phyloP scores from a whole-genome alignment of 2,113 vertebrate species.

The Rhinoptilus africanus region DNA sequence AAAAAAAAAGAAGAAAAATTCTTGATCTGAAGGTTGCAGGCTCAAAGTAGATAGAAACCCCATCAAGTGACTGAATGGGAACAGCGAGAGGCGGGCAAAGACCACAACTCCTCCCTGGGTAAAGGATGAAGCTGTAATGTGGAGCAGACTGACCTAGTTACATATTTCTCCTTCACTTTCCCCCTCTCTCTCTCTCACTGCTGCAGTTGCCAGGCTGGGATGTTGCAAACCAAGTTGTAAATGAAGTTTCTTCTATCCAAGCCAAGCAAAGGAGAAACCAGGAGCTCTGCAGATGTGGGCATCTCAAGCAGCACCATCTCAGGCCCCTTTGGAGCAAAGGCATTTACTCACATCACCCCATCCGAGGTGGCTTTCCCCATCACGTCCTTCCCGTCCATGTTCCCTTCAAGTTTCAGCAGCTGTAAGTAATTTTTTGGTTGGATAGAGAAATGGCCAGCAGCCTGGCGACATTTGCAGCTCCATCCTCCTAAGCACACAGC shows the following conservation, averaged over 20 bases:
- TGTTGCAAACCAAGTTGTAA: constrained; percentile 23
- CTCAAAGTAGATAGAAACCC: constrained; percentile 60
- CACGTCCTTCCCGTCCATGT: background rate
- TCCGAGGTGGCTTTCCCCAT: background rate
- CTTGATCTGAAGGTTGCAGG: constrained; percentile 56
- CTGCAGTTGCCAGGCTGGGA: background rate
- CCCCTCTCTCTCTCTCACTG: background rate
- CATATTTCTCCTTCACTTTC: constrained; percentile 7
- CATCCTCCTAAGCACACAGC: background rate
- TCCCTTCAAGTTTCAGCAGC: rapidly evolving
- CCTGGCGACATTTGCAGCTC: background rate
- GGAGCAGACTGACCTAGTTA: constrained; percentile 62
- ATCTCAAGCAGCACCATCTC: background rate
- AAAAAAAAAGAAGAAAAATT: background rate
- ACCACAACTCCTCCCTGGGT: constrained; percentile 44
- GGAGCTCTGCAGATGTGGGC: background rate
- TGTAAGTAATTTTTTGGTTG: background rate
- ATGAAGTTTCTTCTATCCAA: constrained; percentile 6
- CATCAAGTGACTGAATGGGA: constrained; percentile 65
- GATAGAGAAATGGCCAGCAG: background rate
- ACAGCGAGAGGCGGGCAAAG: constrained; percentile 38
- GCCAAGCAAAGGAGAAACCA: background rate
- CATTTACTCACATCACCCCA: background rate
- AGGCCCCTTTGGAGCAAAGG: background rate
- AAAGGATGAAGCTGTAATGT: constrained; percentile 37